Evolutionary conservation across 2,888 invertebrate species (phyloP).

Genomic region (Acronicta psi): DNA sequence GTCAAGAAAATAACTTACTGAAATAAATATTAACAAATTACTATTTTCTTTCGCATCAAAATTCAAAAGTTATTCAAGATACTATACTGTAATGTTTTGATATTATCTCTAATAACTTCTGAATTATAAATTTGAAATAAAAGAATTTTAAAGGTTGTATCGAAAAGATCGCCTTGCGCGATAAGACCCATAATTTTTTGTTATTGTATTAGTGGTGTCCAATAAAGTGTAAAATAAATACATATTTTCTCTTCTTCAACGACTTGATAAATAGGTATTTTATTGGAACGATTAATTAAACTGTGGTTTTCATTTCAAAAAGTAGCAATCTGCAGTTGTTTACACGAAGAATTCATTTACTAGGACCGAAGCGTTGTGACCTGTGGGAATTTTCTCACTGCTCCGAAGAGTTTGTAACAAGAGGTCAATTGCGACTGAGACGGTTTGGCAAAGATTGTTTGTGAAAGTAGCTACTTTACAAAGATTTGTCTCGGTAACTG

Average conservation of each 20-base stretch:
- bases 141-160: too few relatives aligned
- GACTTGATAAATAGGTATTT: neutral
- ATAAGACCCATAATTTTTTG: too few relatives aligned
- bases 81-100: too few relatives aligned
- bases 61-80: too few relatives aligned
- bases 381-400: constrained; percentile 9
- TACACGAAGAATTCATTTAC: neutral
- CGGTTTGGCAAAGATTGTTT: constrained; percentile 12
- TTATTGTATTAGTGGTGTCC: too few relatives aligned
- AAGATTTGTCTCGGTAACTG: constrained; percentile 3
- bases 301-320: neutral
- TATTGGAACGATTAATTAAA: neutral
- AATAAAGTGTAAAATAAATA: too few relatives aligned
- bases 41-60: too few relatives aligned
- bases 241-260: neutral
- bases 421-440: constrained; percentile 21
- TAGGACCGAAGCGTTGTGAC: constrained; percentile 4
- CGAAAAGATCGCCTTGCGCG: too few relatives aligned
- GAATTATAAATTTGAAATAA: too few relatives aligned
- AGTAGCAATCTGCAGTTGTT: constrained; percentile 11
- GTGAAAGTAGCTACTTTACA: constrained; percentile 1
- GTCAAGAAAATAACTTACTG: too few relatives aligned
- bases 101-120: too few relatives aligned
- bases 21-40: too few relatives aligned
- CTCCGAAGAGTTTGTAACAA: constrained; percentile 19